phyloP scores from a whole-genome alignment of 2,113 vertebrate species.

The Dendrocopos noguchii region DNA sequence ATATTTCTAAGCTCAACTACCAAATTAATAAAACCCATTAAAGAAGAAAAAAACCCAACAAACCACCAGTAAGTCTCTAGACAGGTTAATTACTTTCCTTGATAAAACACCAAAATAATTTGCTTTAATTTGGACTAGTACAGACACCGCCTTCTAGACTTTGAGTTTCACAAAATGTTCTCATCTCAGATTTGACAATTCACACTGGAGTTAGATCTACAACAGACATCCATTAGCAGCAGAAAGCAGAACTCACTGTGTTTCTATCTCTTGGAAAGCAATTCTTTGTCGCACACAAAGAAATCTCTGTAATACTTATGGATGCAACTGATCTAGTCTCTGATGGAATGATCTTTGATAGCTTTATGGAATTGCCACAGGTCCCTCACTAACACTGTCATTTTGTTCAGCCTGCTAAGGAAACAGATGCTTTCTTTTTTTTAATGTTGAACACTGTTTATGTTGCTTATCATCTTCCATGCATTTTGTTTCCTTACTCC shows the following conservation, averaged over 20 bases:
- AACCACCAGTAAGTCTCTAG: no score
- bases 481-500: background rate
- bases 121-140: background rate
- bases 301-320: background rate
- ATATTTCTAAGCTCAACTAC: background rate
- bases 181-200: background rate
- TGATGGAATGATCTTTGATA: background rate
- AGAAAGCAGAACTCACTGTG: accelerated
- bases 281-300: background rate
- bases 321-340: background rate
- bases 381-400: accelerated
- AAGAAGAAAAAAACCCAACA: background rate
- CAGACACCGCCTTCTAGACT: background rate
- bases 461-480: background rate
- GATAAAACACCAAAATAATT: background rate
- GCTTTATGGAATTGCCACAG: background rate
- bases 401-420: background rate
- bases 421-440: background rate
- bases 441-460: background rate
- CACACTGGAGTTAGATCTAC: background rate
- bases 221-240: background rate
- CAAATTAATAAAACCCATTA: background rate
- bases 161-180: background rate
- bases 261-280: background rate
- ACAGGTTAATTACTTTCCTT: background rate